Evolutionary conservation across 1,140 invertebrate genomes (phyloP).

Genomic region (Goniozus legneri): DNA sequence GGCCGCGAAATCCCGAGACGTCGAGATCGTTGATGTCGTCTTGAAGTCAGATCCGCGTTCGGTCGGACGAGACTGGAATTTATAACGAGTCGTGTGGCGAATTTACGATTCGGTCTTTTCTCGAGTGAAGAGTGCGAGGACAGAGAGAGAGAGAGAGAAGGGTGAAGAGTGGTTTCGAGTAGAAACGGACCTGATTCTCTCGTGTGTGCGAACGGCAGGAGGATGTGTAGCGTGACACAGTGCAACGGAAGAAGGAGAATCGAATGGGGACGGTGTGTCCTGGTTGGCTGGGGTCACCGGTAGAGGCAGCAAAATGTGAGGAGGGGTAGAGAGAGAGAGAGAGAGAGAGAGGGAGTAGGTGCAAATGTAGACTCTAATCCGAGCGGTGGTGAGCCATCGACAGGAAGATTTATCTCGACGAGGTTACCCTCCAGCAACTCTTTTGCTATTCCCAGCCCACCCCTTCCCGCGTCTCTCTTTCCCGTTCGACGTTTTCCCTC

Average conservation of each 20-base stretch:
- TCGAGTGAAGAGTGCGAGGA: constrained; percentile 11
- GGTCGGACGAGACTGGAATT: constrained; percentile 26
- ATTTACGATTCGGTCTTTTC: constrained; percentile 37
- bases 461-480: constrained; percentile 9
- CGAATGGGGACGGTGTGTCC: background rate
- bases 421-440: no score
- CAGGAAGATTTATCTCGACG: constrained; percentile 43
- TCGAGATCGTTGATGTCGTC: no score
- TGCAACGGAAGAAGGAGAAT: no score
- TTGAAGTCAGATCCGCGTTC: constrained; percentile 5
- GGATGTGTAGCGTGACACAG: no score
- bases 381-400: constrained; percentile 40
- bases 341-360: constrained; percentile 21
- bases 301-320: no score
- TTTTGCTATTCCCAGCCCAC: constrained; percentile 12
- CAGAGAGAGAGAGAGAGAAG: no score
- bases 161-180: background rate
- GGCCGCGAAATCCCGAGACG: no score
- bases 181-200: no score
- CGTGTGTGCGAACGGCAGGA: no score
- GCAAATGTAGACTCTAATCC: constrained; percentile 44
- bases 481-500: constrained; percentile 17
- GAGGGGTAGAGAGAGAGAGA: no score
- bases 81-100: constrained; percentile 28
- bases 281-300: background rate